These are phyloP conservation scores for Cremastinae sp. DNA, from an alignment of 2,888 invertebrate genomes.

Conservation along the genomic window DNA sequence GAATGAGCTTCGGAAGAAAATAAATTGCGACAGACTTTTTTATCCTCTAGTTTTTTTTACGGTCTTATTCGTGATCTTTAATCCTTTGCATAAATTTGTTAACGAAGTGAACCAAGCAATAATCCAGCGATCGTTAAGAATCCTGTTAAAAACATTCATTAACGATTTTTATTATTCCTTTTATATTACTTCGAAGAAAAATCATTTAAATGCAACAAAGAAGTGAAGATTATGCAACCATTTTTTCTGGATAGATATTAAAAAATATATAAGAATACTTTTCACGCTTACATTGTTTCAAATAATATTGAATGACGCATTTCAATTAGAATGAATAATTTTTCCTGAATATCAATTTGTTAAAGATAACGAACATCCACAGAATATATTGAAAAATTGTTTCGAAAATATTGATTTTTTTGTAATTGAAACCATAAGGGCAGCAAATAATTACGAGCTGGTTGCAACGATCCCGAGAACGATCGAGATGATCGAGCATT, in stretches of 20 bases:
- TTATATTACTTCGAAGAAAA: conserved; percentile 11
- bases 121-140: conserved; percentile 15
- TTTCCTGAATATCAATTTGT: no score
- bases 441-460: conserved; percentile 60
- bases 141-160: background rate
- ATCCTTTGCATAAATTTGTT: background rate
- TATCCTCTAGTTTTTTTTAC: conserved; percentile 6
- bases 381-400: background rate
- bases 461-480: conserved; percentile 71
- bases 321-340: no score
- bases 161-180: background rate
- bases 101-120: conserved; percentile 20
- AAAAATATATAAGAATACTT: no score
- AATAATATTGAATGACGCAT: no score
- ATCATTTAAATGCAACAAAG: background rate
- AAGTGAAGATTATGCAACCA: no score
- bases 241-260: no score
- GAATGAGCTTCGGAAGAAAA: conserved; percentile 18
- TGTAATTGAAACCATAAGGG: no score
- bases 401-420: background rate
- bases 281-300: no score
- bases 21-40: background rate
- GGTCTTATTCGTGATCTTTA: conserved; percentile 9
- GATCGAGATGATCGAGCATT: conserved; percentile 44
- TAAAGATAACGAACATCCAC: no score